A percentile compares a stretch with the other conserved stretches of the same genome.
Evolutionary conservation across 2,888 invertebrate genomes (phyloP).

Genomic region (Furcula furcula): DNA sequence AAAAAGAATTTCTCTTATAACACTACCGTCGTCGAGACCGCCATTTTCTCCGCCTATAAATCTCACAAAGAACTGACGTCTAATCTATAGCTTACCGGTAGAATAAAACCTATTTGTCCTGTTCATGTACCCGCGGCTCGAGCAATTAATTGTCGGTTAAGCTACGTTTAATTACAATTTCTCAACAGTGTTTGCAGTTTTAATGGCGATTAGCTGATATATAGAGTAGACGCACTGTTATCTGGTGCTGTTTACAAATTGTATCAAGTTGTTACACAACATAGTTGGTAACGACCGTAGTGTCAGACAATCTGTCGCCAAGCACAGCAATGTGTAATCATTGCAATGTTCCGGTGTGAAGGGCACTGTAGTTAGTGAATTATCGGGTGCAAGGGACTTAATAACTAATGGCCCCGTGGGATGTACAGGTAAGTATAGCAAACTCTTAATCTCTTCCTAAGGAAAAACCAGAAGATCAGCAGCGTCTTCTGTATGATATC

Average conservation of each 20-base stretch:
- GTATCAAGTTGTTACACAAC: conserved; percentile 2
- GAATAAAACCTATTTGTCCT: conserved; percentile 33
- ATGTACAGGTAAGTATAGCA: too few species aligned
- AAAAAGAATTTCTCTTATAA: conserved; percentile 15
- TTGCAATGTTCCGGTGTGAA: too few species aligned
- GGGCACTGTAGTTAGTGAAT: too few species aligned
- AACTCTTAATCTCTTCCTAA: too few species aligned
- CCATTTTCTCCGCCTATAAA: conserved; percentile 49
- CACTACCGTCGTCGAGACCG: not conserved
- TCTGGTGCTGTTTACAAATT: conserved; percentile 16
- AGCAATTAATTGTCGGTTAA: conserved; percentile 45
- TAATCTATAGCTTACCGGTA: conserved; percentile 49
- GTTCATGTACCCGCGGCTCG: conserved; percentile 32
- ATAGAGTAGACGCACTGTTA: conserved; percentile 10
- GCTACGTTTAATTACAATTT: conserved; percentile 47
- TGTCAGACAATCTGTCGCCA: too few species aligned
- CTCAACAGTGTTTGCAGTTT: conserved; percentile 41
- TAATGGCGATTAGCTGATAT: conserved; percentile 34
- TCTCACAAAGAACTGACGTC: conserved; percentile 46
- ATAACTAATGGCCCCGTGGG: too few species aligned
- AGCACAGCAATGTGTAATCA: too few species aligned
- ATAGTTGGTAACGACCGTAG: too few species aligned
- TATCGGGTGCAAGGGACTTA: too few species aligned
- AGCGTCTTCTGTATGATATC: too few species aligned
- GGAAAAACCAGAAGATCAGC: too few species aligned